Evolutionary conservation across 2,797 vertebrate species (phyloP).

Genomic region (Cynodonichthys magdalenae): DNA sequence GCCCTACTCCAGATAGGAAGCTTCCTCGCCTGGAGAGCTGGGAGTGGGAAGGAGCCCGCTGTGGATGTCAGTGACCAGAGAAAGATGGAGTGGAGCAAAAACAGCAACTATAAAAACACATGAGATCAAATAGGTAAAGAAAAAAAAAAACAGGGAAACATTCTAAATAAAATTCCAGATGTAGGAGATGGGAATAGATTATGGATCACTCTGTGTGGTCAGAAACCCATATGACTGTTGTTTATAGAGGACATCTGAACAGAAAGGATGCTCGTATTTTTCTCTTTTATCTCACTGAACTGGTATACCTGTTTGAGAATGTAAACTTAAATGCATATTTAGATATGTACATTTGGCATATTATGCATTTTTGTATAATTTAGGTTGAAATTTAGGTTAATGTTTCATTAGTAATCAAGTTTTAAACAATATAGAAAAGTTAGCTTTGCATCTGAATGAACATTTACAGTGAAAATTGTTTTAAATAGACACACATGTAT

Average conservation of each 20-base stretch:
- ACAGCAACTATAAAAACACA: slow-evolving; percentile 51
- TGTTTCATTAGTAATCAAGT: slow-evolving; percentile 15
- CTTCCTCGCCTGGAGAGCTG: slow-evolving; percentile 67
- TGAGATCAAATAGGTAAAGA: slow-evolving; percentile 36
- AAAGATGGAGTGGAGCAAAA: slow-evolving; percentile 19
- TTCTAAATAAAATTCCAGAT: slow-evolving; percentile 56
- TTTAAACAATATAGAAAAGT: neutral
- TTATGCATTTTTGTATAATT: neutral
- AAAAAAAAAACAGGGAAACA: slow-evolving; percentile 7
- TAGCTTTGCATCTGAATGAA: too few relatives aligned
- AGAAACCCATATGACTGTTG: slow-evolving; percentile 18
- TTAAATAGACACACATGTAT: neutral
- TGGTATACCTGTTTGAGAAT: slow-evolving; percentile 13
- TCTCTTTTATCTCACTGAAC: slow-evolving; percentile 23
- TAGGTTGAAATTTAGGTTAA: slow-evolving; percentile 23
- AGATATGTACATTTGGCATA: too few relatives aligned
- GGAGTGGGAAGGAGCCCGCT: slow-evolving; percentile 71
- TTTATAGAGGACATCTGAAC: slow-evolving; percentile 6
- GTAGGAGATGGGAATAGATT: slow-evolving; percentile 43
- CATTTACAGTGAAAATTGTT: too few relatives aligned
- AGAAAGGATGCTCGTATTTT: slow-evolving; percentile 1
- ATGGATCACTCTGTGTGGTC: slow-evolving; percentile 42
- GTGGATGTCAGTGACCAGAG: slow-evolving; percentile 75
- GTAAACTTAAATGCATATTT: slow-evolving; percentile 3
- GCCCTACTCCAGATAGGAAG: slow-evolving; percentile 68